Base-by-base conservation (phyloP, 23 tunicate genomes). In the Styela clava region DNA sequence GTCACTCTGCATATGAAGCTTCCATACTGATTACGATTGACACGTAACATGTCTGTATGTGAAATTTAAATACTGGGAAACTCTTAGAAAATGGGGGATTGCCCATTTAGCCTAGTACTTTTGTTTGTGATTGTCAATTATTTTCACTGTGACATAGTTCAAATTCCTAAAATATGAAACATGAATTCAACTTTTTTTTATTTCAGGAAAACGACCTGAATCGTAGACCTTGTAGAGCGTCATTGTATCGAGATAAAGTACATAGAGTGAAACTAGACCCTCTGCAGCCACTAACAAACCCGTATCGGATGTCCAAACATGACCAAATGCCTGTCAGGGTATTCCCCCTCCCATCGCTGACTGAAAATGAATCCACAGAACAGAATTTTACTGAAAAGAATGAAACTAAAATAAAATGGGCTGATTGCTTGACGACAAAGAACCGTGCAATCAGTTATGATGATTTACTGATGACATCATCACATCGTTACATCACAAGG, bases 301-400 rank as follows among this genome's bases (percentile, higher is more conserved):
- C 77, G 35, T 71, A 71, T 32, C 35, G 77, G 3, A 30, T 71
- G 35, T 71, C 77, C 32, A 16, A 5, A 3, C 37, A 30, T 30
- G 77, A 71, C 29, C 77, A 71, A 32, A 71, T 71, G 77, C 77
- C 77, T 22, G 77, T 71, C 34, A 33, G 77, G 16, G 77, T 71
- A 22, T 28, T 71, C 16, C 77, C 77, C 24, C 24, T 30, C 24
- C 34, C 77, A 3, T 34, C 77, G 5, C 35, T 32, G 5, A 30
- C 5, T 21, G 34, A 71, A 32, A 65, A 28, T 5, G 5, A 5
- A 5, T 3, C 34, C 34, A 2, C 34, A 3, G 5, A 2, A 3
- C 32, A 18, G 35, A 18, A 18, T 28, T 19, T 35, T 32, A 16
- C 16, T 16, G 16, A 21, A 21, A 18, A 33, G 3, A 34, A 21